Evolutionary conservation across 2,888 invertebrate species (phyloP).

Genomic region (Conomelus anceps): DNA sequence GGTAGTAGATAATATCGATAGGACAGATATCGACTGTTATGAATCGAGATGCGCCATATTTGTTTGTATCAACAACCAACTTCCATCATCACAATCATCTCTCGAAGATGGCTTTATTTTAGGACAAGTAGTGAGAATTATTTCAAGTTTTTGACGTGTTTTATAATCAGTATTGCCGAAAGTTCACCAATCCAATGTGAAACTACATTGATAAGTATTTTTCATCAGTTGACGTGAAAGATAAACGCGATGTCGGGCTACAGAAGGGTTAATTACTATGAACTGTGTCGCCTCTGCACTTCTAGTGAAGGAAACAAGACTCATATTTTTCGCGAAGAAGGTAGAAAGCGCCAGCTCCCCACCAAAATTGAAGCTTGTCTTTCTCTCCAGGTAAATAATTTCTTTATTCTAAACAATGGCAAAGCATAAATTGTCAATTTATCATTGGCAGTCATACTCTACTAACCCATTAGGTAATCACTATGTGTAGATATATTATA

Average conservation of each 20-base stretch:
- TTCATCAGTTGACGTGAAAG: not conserved
- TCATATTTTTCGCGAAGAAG: conserved; percentile 60
- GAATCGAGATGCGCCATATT: not conserved
- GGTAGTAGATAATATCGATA: not conserved
- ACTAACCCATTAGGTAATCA: not conserved
- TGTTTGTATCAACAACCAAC: not conserved
- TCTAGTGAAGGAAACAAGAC: conserved; percentile 58
- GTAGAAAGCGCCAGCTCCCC: conserved; percentile 55
- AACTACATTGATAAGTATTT: not conserved
- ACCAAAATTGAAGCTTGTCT: conserved; percentile 59
- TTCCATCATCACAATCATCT: not conserved
- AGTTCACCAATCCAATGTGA: not conserved
- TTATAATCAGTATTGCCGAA: not conserved
- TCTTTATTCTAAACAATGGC: not conserved
- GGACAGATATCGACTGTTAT: not conserved
- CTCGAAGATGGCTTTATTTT: not conserved
- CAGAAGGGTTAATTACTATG: conserved; percentile 62
- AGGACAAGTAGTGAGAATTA: not conserved
- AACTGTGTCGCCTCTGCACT: conserved; percentile 62
- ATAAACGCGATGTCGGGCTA: conserved; percentile 54
- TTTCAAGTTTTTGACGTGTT: not conserved
- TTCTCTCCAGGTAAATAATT: conserved; percentile 50
- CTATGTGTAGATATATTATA: not conserved
- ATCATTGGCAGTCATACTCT: not conserved
- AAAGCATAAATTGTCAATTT: not conserved